A percentile compares a stretch with the other conserved stretches of the same genome.
These are phyloP conservation scores for Bugula neritina DNA, from an alignment of 2,888 invertebrate genomes.

Conservation along the genomic window DNA sequence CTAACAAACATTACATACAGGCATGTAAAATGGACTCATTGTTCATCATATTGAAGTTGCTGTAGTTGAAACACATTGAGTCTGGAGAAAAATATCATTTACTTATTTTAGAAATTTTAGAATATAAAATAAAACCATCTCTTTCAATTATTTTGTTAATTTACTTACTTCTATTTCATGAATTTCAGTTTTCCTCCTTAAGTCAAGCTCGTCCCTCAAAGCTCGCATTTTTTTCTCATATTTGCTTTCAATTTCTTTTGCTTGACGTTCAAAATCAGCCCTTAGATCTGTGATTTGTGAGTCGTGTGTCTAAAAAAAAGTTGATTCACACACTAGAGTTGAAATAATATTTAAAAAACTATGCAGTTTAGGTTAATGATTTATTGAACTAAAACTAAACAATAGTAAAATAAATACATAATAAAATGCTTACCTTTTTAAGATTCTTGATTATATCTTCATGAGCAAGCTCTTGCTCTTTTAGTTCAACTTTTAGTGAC, in stretches of 20 bases:
- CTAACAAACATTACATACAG: slow-evolving; percentile 30
- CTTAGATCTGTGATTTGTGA: slow-evolving; percentile 60
- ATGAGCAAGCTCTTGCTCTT: slow-evolving; percentile 66
- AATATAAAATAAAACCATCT: no score
- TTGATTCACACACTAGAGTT: neutral
- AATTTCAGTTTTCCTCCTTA: slow-evolving; percentile 53
- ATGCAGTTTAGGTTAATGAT: neutral
- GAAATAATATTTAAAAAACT: neutral
- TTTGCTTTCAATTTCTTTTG: slow-evolving; percentile 65
- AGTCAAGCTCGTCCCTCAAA: slow-evolving; percentile 69
- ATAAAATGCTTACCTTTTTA: slow-evolving; percentile 58
- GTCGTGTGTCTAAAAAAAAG: slow-evolving; percentile 53
- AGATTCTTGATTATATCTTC: slow-evolving; percentile 68
- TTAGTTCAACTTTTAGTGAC: slow-evolving; percentile 62
- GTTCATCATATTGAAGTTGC: no score
- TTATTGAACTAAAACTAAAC: neutral
- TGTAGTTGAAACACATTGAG: no score
- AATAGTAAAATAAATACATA: neutral
- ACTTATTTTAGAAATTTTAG: no score
- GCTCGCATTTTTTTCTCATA: slow-evolving; percentile 70
- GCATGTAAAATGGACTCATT: no score
- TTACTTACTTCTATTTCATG: slow-evolving; percentile 64
- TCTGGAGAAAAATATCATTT: no score
- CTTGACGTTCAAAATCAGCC: slow-evolving; percentile 63
- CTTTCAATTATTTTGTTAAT: no score